Evolutionary conservation across 2,888 invertebrate species (phyloP).

Genomic region (Drosophila ezoana): DNA sequence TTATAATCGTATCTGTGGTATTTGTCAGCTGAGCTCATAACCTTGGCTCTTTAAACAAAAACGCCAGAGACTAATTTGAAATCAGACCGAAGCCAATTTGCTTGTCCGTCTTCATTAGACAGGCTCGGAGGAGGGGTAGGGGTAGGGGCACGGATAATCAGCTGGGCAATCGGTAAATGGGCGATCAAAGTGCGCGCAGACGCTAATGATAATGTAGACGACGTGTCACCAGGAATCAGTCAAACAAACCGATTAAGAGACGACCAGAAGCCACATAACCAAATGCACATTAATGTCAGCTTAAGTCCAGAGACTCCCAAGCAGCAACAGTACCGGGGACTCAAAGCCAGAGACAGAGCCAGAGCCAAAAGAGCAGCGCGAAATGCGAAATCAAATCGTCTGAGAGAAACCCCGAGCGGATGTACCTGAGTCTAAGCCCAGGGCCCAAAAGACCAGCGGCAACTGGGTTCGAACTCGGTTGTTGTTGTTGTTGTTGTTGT

Average conservation of each 20-base stretch:
- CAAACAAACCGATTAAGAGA: constrained; percentile 57
- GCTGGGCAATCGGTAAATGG: constrained; percentile 39
- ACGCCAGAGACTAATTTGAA: constrained; percentile 8
- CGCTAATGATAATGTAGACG: constrained; percentile 57
- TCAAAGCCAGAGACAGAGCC: background rate
- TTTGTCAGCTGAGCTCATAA: background rate
- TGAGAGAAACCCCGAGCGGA: constrained; percentile 3
- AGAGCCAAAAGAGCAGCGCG: background rate
- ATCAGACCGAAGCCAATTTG: constrained; percentile 39
- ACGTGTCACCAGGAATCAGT: constrained; percentile 54
- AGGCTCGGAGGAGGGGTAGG: background rate
- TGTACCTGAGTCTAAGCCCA: constrained; percentile 3
- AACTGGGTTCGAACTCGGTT: background rate
- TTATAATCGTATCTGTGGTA: too few species aligned
- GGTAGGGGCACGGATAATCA: constrained; percentile 19
- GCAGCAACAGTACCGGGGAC: background rate
- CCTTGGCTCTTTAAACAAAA: background rate
- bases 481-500: constrained; percentile 1
- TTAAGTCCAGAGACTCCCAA: constrained; percentile 48
- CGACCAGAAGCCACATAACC: constrained; percentile 70
- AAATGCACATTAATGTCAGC: constrained; percentile 76
- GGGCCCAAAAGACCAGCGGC: background rate
- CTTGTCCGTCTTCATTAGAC: constrained; percentile 55
- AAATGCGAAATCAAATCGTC: background rate
- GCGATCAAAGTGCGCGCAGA: constrained; percentile 33